These are phyloP conservation scores for Apogon hyalosoma DNA, from an alignment of 2,797 vertebrate species.

Conservation along the genomic window DNA sequence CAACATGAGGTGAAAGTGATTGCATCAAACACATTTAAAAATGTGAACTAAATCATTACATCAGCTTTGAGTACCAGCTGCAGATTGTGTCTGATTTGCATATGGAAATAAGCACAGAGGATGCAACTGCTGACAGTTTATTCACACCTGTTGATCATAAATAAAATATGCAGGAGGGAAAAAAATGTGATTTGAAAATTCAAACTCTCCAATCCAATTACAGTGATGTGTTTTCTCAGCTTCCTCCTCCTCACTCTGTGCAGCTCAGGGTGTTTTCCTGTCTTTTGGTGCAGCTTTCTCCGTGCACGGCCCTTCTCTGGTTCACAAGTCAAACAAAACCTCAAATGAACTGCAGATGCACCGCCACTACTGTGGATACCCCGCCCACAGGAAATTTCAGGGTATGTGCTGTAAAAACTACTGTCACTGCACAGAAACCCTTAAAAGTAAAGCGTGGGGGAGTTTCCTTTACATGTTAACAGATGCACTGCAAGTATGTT, in stretches of 20 bases:
- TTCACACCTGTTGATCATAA: slow-evolving; percentile 16
- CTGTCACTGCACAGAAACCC: neutral
- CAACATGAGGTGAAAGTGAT: neutral
- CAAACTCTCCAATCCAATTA: slow-evolving; percentile 54
- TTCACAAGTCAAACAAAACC: slow-evolving; percentile 49
- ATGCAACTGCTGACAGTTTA: slow-evolving; percentile 4
- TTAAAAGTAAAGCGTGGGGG: slow-evolving; percentile 9
- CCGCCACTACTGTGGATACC: slow-evolving; percentile 8
- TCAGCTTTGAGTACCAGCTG: slow-evolving; percentile 5
- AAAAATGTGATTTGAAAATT: slow-evolving; percentile 49
- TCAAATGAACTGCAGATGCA: slow-evolving; percentile 64
- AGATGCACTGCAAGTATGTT: neutral
- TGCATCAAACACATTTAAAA: neutral
- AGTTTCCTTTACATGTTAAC: neutral
- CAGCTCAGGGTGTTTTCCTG: slow-evolving; percentile 52
- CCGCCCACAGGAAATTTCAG: slow-evolving; percentile 52
- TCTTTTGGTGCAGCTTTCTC: slow-evolving; percentile 31
- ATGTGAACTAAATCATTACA: neutral
- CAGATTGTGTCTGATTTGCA: neutral
- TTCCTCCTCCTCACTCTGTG: slow-evolving; percentile 26
- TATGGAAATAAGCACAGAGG: neutral
- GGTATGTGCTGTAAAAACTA: slow-evolving; percentile 5
- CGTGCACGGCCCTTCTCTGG: slow-evolving; percentile 19
- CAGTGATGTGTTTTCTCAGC: slow-evolving; percentile 11
- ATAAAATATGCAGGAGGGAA: slow-evolving; percentile 2